Percentiles rank a stretch among this genome's conserved stretches.
Evolutionary conservation across 2,888 invertebrate genomes (phyloP).

Genomic region (Callosobruchus maculatus): DNA sequence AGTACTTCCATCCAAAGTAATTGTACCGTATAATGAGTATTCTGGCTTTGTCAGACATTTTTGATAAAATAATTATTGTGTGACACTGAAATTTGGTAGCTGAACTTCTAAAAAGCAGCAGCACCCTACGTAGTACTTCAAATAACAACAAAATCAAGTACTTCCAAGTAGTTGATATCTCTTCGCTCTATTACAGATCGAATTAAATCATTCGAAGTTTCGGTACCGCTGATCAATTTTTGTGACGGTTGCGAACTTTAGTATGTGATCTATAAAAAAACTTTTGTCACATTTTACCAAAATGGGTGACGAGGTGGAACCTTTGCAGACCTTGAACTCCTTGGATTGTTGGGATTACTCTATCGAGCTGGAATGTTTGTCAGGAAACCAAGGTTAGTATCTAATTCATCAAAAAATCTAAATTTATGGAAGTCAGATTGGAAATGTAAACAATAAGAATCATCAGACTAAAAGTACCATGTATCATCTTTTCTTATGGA

Average conservation of each 20-base stretch:
- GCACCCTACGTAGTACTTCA: neutral
- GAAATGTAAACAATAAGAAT: too few relatives aligned
- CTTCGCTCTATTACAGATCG: neutral
- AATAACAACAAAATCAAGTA: neutral
- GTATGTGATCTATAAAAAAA: neutral
- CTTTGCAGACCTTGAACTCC: conserved; percentile 55
- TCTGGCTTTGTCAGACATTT: too few relatives aligned
- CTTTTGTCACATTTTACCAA: conserved; percentile 5
- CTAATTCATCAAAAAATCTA: neutral
- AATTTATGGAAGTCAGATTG: too few relatives aligned
- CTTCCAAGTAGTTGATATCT: neutral
- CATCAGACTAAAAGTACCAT: too few relatives aligned
- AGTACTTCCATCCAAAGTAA: too few relatives aligned
- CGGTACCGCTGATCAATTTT: neutral
- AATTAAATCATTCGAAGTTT: neutral
- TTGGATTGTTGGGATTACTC: conserved; percentile 84
- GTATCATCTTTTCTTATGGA: too few relatives aligned
- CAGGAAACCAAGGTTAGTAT: conserved; percentile 67
- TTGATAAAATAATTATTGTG: neutral
- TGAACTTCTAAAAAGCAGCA: too few relatives aligned
- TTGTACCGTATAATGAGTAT: too few relatives aligned
- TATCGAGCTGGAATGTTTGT: conserved; percentile 75
- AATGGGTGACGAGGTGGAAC: conserved; percentile 42
- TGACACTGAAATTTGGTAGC: neutral
- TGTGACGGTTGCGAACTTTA: neutral